Percentiles rank a stretch among this genome's conserved stretches.
Conservation (phyloP, 2,113 vertebrate species). For the Salminus brasiliensis region DNA sequence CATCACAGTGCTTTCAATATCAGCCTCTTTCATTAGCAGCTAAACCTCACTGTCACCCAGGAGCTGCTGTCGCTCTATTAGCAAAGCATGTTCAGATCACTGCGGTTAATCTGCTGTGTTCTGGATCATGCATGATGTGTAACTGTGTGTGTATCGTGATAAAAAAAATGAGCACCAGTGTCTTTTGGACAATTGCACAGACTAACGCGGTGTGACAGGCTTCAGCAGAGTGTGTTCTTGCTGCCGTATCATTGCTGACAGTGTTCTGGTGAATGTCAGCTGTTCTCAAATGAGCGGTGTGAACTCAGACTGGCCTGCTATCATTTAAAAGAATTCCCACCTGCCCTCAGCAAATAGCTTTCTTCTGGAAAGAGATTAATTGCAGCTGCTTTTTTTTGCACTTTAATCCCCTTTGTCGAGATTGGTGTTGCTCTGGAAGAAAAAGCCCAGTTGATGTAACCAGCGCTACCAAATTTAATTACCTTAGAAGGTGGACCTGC, state of each 20-base stretch:
- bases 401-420: slow-evolving; percentile 48
- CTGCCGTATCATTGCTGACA: not conserved
- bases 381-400: slow-evolving; percentile 38
- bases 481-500: slow-evolving; percentile 43
- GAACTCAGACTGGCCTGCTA: slow-evolving; percentile 7
- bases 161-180: not conserved
- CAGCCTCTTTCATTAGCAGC: not conserved
- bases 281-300: slow-evolving; percentile 20
- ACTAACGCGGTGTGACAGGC: not conserved
- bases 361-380: slow-evolving; percentile 45
- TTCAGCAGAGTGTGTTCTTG: slow-evolving; percentile 1
- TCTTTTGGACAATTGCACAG: not conserved
- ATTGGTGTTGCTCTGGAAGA: slow-evolving; percentile 39
- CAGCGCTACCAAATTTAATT: slow-evolving; percentile 48
- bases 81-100: not conserved
- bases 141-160: not conserved
- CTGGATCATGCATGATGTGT: not conserved
- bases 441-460: slow-evolving; percentile 40
- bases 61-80: not conserved
- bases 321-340: slow-evolving; percentile 39
- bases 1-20: not conserved
- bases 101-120: too few species aligned
- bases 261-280: not conserved
- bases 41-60: not conserved
- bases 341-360: slow-evolving; percentile 28